Conservation (phyloP, 2,113 vertebrate species). For the Neofelis nebulosa region DNA sequence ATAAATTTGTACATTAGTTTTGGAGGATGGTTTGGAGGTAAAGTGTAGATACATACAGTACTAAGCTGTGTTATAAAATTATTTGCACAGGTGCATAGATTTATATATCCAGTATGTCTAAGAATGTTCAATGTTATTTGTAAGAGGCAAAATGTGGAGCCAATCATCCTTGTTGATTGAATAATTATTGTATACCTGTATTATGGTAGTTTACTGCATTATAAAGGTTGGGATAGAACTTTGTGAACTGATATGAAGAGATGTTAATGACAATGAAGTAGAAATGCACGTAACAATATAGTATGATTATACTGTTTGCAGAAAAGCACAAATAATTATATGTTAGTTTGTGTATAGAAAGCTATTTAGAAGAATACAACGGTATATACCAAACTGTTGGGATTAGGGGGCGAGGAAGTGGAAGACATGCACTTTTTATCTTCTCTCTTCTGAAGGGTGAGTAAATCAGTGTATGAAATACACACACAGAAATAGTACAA, state of each 20-base stretch:
- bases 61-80: slow-evolving; percentile 17
- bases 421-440: slow-evolving; percentile 51
- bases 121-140: neutral
- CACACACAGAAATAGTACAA: neutral
- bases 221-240: neutral
- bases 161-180: neutral
- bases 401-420: slow-evolving; percentile 39
- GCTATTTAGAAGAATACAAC: slow-evolving; percentile 31
- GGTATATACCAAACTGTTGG: slow-evolving; percentile 13
- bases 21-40: neutral
- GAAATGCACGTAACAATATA: slow-evolving; percentile 42
- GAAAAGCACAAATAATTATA: slow-evolving; percentile 23
- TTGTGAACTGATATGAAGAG: slow-evolving; percentile 6
- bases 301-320: slow-evolving; percentile 33
- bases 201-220: slow-evolving; percentile 29
- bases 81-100: neutral
- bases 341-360: slow-evolving; percentile 55
- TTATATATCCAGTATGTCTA: neutral
- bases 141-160: neutral
- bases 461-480: slow-evolving; percentile 42
- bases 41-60: neutral
- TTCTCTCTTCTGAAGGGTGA: slow-evolving; percentile 50
- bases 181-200: neutral
- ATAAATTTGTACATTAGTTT: slow-evolving; percentile 23
- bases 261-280: slow-evolving; percentile 27